A percentile compares a stretch with the other conserved stretches of the same genome.
Conservation (phyloP, 2,113 vertebrate species). For the Cricetomys ansorgei region DNA sequence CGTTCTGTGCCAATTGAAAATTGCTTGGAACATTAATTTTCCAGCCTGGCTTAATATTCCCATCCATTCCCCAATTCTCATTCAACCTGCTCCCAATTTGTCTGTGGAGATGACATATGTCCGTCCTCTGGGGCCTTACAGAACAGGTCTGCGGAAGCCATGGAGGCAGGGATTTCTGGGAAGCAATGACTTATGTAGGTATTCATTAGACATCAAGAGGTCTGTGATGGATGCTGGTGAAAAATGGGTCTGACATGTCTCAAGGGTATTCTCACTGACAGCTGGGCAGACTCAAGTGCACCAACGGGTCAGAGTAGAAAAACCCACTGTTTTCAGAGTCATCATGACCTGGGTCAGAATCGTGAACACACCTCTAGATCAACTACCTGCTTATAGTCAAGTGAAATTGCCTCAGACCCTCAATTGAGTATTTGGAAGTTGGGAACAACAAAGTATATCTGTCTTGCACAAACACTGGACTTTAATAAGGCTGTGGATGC, state of each 20-base stretch:
- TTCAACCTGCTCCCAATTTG: constrained; percentile 53
- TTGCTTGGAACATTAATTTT: constrained; percentile 63
- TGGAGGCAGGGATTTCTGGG: not conserved
- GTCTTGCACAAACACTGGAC: not conserved
- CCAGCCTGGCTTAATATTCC: constrained; percentile 46
- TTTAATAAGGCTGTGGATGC: not conserved
- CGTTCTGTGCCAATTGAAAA: constrained; percentile 62
- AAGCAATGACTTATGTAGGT: constrained; percentile 17
- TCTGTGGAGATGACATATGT: constrained; percentile 26
- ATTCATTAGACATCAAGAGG: constrained; percentile 39
- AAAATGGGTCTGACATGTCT: constrained; percentile 16
- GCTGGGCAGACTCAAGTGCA: not conserved
- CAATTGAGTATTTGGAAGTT: not conserved
- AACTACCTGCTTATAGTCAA: not conserved
- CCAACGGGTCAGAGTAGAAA: constrained; percentile 51
- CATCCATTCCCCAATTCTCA: not conserved
- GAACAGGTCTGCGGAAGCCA: not conserved
- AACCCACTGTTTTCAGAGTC: not conserved
- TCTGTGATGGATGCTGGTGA: not conserved
- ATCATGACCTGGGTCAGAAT: not conserved
- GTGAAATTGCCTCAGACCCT: not conserved
- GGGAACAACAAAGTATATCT: not conserved
- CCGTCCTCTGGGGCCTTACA: not conserved
- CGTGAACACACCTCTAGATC: not conserved
- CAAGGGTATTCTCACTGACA: not conserved